Base-by-base conservation (phyloP, 1,140 invertebrate genomes). In the Bombus superbus region DNA sequence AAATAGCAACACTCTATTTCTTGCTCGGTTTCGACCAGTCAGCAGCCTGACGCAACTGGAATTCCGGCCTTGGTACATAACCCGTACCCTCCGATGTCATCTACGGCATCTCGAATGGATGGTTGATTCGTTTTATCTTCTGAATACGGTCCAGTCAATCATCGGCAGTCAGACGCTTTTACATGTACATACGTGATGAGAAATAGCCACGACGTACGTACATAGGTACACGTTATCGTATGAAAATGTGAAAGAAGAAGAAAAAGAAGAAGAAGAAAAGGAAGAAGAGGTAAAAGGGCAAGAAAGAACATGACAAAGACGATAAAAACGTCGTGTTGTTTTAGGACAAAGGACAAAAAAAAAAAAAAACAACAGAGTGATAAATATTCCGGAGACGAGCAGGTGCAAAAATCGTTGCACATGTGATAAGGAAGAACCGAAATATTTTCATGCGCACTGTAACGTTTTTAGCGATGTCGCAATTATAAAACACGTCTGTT, bases 1-100 rank as follows among this genome's bases (percentile, higher is more conserved):
- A 97, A 98, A 96, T 97, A 96, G 94, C 94, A 94, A 94, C 92
- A 91, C 92, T 90, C 90, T 69, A 91, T 80, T 85, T 86, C 90
- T 87, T 89, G 91, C 85, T 89, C 90, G 86, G 88, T 91, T 72
- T 80, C 80, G 68, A 88, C 85, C 80, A 93, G 89, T 90, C 93
- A 94, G 64, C 93, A 92, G 72, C 87, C 90, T 83, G 92, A 94
- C 78, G 83, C 87, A 80, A 92, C 91, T 86, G 91, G 89, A 90
- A 91, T 91, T 92, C 93, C 94, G 87, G 94, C 92, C 87, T 93
- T 93, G 92, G 94, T 94, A 90, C 94, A 94, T 90, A 91, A 94
- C 77, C 90, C 93, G 86, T 93, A 94, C 89, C 90, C 91, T 79
- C 83, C 89, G 72, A 83, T 92, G 86, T 92, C 92, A 72, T 88